Evolutionary conservation across 2,797 vertebrate genomes (phyloP).

Genomic region (Chloroceryle inda): DNA sequence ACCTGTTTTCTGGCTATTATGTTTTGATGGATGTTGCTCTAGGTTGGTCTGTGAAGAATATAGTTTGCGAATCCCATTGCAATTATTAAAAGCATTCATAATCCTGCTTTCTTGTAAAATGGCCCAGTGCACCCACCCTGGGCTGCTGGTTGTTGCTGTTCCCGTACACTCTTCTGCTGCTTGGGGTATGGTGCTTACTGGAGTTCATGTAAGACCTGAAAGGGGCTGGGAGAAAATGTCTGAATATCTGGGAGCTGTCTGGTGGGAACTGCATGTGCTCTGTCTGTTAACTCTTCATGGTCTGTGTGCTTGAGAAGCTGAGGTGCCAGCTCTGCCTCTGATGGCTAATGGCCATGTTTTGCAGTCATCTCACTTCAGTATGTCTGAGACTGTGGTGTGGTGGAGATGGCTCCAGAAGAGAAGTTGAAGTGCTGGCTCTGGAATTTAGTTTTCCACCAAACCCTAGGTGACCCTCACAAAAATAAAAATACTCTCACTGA

Average conservation of each 20-base stretch:
- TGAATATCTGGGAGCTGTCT: background rate
- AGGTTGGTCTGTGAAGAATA: background rate
- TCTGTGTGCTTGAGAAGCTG: background rate
- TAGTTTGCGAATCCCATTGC: background rate
- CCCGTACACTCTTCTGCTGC: accelerated
- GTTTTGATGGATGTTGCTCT: background rate
- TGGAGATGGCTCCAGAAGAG: background rate
- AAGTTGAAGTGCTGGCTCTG: background rate
- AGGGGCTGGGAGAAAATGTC: background rate
- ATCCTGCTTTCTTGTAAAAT: background rate
- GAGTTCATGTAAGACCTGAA: background rate
- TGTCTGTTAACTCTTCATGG: background rate
- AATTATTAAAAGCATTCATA: background rate
- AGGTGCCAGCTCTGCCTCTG: background rate
- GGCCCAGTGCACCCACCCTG: background rate
- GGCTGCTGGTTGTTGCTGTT: background rate
- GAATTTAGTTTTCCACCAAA: background rate
- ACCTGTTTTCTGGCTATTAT: background rate
- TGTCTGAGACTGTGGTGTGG: background rate
- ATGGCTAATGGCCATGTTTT: background rate
- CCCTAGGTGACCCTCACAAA: background rate
- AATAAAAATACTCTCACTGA: background rate
- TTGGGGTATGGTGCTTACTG: background rate
- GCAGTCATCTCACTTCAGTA: background rate
- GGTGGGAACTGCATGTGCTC: background rate